Evolutionary conservation across 2,797 vertebrate species (phyloP).

Genomic region (Thaleichthys pacificus): DNA sequence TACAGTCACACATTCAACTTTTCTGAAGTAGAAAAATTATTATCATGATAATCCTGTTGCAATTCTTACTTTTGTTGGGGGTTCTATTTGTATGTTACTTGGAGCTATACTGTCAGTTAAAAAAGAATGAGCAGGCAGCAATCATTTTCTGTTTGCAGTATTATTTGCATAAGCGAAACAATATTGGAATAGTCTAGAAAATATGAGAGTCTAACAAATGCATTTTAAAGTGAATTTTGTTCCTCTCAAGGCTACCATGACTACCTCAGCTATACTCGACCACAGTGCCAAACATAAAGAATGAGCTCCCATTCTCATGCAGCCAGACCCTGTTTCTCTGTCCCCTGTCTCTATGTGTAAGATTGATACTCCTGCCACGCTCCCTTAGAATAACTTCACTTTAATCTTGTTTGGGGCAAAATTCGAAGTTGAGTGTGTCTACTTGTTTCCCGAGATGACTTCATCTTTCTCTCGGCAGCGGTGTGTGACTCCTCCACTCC

Average conservation of each 20-base stretch:
- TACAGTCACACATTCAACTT: neutral
- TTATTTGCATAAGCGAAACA: neutral
- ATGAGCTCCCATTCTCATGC: constrained; percentile 57
- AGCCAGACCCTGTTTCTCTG: constrained; percentile 67
- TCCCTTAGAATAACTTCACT: constrained; percentile 84
- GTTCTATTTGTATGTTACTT: too few species aligned
- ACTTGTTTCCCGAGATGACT: constrained; percentile 84
- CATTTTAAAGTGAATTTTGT: constrained; percentile 45
- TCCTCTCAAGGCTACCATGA: constrained; percentile 18
- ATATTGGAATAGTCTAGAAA: neutral
- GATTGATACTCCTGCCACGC: constrained; percentile 81
- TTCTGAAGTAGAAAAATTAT: too few species aligned
- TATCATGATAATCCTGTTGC: too few species aligned
- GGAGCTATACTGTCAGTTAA: too few species aligned
- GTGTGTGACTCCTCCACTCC: constrained; percentile 78
- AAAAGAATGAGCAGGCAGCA: too few species aligned
- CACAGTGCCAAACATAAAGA: constrained; percentile 70
- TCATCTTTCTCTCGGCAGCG: constrained; percentile 80
- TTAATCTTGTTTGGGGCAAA: constrained; percentile 85
- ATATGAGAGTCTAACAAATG: constrained; percentile 28
- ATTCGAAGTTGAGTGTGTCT: constrained; percentile 85
- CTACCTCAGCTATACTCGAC: constrained; percentile 32
- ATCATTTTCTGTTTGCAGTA: too few species aligned
- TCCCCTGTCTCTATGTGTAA: constrained; percentile 73
- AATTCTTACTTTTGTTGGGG: too few species aligned